Conservation (phyloP, 1,140 invertebrate species). For the Brachionus rubens region DNA sequence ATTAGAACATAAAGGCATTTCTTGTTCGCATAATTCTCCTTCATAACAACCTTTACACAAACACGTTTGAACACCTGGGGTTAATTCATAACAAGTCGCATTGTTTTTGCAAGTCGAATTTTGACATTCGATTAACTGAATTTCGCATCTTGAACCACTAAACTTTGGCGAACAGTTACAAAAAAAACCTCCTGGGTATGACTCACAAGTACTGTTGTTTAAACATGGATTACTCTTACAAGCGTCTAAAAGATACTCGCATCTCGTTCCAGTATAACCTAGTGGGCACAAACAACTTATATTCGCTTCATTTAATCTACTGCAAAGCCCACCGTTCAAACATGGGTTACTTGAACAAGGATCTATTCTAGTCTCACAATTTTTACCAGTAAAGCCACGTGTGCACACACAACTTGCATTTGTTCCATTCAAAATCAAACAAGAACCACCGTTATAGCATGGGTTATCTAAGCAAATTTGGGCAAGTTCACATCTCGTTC, state of each 20-base stretch:
- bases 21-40: neutral
- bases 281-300: neutral
- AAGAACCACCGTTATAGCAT: neutral
- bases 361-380: conserved; percentile 66
- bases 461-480: conserved; percentile 48
- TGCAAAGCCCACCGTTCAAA: conserved; percentile 73
- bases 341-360: conserved; percentile 71
- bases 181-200: conserved; percentile 35
- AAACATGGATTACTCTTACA: conserved; percentile 48
- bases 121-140: conserved; percentile 76
- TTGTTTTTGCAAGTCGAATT: conserved; percentile 81
- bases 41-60: neutral
- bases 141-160: conserved; percentile 65
- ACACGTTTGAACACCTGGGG: neutral
- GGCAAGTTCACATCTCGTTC: conserved; percentile 56
- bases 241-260: neutral
- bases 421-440: neutral
- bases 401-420: conserved; percentile 73
- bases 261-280: conserved; percentile 48
- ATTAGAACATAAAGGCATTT: neutral
- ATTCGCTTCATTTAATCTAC: conserved; percentile 51
- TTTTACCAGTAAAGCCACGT: conserved; percentile 73
- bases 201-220: conserved; percentile 51
- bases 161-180: conserved; percentile 46
- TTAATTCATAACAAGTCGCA: conserved; percentile 68